A percentile compares a stretch with the other conserved stretches of the same genome.
Evolutionary conservation across 2,113 vertebrate species (phyloP).

Genomic region (Aepyceros melampus): DNA sequence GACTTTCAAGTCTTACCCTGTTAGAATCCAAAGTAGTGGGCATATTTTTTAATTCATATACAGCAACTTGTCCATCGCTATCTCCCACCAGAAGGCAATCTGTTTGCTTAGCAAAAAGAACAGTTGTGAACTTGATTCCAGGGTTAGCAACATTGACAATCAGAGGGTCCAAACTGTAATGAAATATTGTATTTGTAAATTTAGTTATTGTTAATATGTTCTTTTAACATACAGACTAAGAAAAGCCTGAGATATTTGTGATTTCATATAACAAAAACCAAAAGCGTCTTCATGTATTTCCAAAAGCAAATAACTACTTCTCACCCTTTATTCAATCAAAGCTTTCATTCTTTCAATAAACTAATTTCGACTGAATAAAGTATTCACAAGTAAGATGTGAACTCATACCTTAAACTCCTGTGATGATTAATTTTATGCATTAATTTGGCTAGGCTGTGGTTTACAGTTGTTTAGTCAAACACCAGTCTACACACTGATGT

Average conservation of each 20-base stretch:
- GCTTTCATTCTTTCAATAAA: neutral
- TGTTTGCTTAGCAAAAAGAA: slow-evolving; percentile 84
- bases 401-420: neutral
- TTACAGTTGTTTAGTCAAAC: neutral
- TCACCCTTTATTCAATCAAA: neutral
- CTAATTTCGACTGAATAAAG: neutral
- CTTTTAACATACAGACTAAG: neutral
- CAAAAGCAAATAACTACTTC: slow-evolving; percentile 22
- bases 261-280: neutral
- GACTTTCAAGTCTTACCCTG: slow-evolving; percentile 74
- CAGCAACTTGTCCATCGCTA: slow-evolving; percentile 83
- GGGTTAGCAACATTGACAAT: slow-evolving; percentile 77
- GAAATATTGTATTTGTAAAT: slow-evolving; percentile 25
- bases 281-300: neutral
- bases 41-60: slow-evolving; percentile 85
- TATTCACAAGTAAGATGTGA: neutral
- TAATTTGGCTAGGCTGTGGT: neutral
- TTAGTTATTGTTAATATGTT: neutral
- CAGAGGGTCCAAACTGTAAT: slow-evolving; percentile 84
- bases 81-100: slow-evolving; percentile 90
- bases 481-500: rapidly evolving
- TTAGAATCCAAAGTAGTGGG: neutral
- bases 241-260: neutral
- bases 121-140: slow-evolving; percentile 76
- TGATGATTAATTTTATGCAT: neutral